A percentile compares a stretch with the other conserved stretches of the same genome.
Evolutionary conservation across 2,797 vertebrate species (phyloP).

Genomic region (Tamandua tetradactyla): DNA sequence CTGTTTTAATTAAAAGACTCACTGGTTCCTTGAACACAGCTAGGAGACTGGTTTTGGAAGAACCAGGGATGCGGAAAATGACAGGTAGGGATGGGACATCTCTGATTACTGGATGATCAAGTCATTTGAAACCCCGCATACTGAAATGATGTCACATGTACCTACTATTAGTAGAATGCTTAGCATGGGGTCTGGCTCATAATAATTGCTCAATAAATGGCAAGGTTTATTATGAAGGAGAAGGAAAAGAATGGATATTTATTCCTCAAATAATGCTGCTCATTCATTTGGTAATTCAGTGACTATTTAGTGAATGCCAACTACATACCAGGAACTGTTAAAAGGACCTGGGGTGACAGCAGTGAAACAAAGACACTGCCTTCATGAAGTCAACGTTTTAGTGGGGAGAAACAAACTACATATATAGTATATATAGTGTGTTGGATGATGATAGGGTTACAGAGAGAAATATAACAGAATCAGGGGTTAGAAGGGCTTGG

Average conservation of each 20-base stretch:
- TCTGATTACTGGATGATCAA: conserved; percentile 55
- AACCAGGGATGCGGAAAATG: conserved; percentile 69
- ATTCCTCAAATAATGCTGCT: not conserved
- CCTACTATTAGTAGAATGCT: not conserved
- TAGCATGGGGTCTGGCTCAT: not conserved
- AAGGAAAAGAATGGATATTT: not conserved
- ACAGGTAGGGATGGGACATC: conserved; percentile 42
- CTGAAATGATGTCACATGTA: not conserved
- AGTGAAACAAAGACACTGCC: not conserved
- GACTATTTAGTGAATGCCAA: not conserved
- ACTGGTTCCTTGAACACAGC: conserved; percentile 86
- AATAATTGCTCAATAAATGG: not conserved
- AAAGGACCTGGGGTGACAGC: not conserved
- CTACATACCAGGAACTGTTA: not conserved
- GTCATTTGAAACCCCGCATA: not conserved
- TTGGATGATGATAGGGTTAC: not conserved
- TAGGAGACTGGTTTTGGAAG: conserved; percentile 77
- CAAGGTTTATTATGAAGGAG: not conserved
- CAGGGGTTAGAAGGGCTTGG: not conserved
- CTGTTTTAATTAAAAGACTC: conserved; percentile 89
- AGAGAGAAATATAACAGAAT: not conserved
- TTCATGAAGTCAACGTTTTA: not conserved
- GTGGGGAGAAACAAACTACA: not conserved
- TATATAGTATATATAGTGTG: no score
- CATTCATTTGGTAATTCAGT: not conserved